Base-by-base conservation (phyloP, 1,140 invertebrate species). In the Zaprionus ghesquierei region DNA sequence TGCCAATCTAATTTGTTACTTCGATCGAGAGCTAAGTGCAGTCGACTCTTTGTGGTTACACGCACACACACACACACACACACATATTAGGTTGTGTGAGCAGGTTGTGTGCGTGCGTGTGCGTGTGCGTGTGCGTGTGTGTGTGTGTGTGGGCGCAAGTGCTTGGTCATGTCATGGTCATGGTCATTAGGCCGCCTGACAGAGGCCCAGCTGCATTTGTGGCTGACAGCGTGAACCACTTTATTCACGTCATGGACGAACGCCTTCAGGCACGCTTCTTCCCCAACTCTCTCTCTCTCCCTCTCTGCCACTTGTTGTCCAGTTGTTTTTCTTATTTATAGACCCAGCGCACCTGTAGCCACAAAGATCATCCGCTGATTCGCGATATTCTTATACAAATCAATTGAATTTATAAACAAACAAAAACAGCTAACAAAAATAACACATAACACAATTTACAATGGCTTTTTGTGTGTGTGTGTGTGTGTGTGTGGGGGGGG, bases 1-100 rank as follows among this genome's bases (percentile, higher is more conserved):
- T 86, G 59, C 66, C 63, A 77, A 81, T 77, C 78, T 65, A 85
- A 85, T 85, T 81, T 81, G 59, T 63, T 15, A 53, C 49, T 63
- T 53, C 33, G 55, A 72, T 66, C 54, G 56, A 66, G 44, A 44
- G 44, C 15, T 59, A 44, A 59, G 46, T 66, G 62, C 69, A 49
- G 49, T 44, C 51, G n/a, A 20, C 20, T 38, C 46, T 29, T 15
- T 44, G 58, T 46, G 58, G 64, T 27, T 29, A 29, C 33, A 23
- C 55, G 13, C 5, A 55, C 27, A 75, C 51, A 66, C 10, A 69
- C 20, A 41, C 35, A 65, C n/a, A 12, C 8, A n/a, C n/a, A n/a
- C n/a, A n/a, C n/a, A n/a, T n/a, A n/a, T n/a, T n/a, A n/a, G n/a
- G n/a, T n/a, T n/a, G n/a, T n/a, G n/a, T n/a, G n/a, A 54, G 15